Percentiles rank a stretch among this genome's conserved stretches.
Evolutionary conservation across 1,140 invertebrate species (phyloP).

Genomic region (Anastatus disparis): DNA sequence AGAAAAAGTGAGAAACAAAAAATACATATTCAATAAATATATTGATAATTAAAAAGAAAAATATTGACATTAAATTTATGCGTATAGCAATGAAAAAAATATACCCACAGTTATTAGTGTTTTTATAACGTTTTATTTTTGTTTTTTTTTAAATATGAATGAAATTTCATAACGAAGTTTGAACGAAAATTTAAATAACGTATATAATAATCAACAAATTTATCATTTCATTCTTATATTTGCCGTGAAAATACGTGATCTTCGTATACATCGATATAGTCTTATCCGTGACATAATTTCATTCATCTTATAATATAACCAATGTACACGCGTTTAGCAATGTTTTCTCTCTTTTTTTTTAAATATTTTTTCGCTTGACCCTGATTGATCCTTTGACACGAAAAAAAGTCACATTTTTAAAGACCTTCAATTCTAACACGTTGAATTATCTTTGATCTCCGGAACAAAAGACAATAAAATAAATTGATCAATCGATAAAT

Average conservation of each 20-base stretch:
- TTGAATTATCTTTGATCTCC: background rate
- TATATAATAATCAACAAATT: background rate
- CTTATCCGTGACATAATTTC: conserved; percentile 7
- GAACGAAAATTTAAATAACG: background rate
- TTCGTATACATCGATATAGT: conserved; percentile 24
- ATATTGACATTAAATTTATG: background rate
- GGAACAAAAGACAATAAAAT: background rate
- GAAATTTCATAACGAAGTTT: conserved; percentile 24
- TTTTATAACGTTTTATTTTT: too few relatives aligned
- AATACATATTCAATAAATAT: too few relatives aligned
- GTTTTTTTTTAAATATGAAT: background rate
- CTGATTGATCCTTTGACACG: conserved; percentile 16
- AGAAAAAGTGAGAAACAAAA: background rate
- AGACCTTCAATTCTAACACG: too few relatives aligned
- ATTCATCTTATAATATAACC: conserved; percentile 6
- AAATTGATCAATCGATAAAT: background rate
- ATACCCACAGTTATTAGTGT: too few relatives aligned
- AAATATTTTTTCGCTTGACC: conserved; percentile 4
- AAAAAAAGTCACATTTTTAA: too few relatives aligned
- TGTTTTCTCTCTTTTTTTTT: too few relatives aligned
- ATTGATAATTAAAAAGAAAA: background rate
- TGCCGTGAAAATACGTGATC: background rate
- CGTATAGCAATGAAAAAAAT: background rate
- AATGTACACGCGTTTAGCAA: background rate
- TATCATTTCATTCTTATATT: too few relatives aligned